phyloP scores from a whole-genome alignment of 1,140 invertebrate species.

The Pollicipes pollicipes region DNA sequence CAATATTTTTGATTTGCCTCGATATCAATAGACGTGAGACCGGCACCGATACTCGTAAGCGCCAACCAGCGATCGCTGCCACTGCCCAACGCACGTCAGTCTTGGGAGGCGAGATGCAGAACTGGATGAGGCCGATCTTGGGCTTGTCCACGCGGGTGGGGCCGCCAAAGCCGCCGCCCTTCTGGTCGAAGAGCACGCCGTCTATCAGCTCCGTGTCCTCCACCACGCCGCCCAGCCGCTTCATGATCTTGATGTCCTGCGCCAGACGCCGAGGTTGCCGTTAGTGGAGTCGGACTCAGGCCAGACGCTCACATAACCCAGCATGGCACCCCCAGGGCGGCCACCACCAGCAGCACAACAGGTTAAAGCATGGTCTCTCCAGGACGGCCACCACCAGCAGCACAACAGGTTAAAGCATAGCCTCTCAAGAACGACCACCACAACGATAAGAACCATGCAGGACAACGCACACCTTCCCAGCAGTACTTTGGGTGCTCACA shows the following conservation, averaged over 20 bases:
- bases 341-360: too few species aligned
- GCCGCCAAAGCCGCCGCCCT: slow-evolving; percentile 71
- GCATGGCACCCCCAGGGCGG: too few species aligned
- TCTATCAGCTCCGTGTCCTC: slow-evolving; percentile 95
- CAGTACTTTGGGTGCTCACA: too few species aligned
- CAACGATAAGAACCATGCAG: too few species aligned
- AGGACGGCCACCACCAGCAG: too few species aligned
- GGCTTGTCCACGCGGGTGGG: slow-evolving; percentile 90
- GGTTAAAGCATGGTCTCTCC: too few species aligned
- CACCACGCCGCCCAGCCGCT: slow-evolving; percentile 89
- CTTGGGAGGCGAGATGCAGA: slow-evolving; percentile 98
- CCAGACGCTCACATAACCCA: slow-evolving; percentile 3
- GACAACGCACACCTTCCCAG: too few species aligned
- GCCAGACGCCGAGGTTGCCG: slow-evolving; percentile 10
- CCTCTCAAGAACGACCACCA: too few species aligned
- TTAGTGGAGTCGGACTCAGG: neutral
- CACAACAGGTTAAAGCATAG: too few species aligned
- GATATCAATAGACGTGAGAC: too few species aligned
- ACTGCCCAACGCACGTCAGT: slow-evolving; percentile 86
- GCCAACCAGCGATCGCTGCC: too few species aligned
- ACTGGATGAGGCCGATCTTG: slow-evolving; percentile 97
- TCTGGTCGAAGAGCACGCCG: slow-evolving; percentile 84
- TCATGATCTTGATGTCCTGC: slow-evolving; percentile 83
- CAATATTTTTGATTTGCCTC: neutral
- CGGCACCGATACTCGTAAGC: too few species aligned